A percentile compares a stretch with the other conserved stretches of the same genome.
These are phyloP conservation scores for Phoebastria nigripes DNA, from an alignment of 2,797 vertebrate genomes.

Conservation along the genomic window DNA sequence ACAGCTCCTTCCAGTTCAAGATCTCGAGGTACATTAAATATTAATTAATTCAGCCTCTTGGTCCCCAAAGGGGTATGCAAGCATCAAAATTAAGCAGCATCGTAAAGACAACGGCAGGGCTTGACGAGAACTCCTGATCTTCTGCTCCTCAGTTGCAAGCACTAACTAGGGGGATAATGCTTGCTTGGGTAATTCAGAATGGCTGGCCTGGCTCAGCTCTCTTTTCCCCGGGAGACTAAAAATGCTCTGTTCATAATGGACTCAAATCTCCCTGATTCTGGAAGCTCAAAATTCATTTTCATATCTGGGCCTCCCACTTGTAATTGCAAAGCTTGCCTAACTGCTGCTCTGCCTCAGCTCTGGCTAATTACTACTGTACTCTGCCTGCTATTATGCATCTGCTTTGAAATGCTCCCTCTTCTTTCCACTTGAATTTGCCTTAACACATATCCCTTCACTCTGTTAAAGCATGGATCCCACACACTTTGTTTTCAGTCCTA, in stretches of 20 bases:
- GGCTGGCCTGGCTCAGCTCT: conserved; percentile 25
- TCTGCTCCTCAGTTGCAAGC: not conserved
- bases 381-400: conserved; percentile 36
- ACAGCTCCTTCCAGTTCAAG: not conserved
- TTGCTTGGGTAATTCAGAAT: conserved; percentile 22
- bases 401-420: conserved; percentile 39
- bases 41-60: conserved; percentile 32
- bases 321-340: conserved; percentile 42
- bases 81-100: conserved; percentile 11
- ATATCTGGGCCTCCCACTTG: conserved; percentile 59
- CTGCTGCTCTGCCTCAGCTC: conserved; percentile 50
- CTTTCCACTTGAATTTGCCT: conserved; percentile 43
- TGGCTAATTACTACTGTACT: conserved; percentile 40
- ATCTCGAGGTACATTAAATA: conserved; percentile 10
- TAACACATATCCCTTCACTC: not conserved
- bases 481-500: not conserved
- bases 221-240: not conserved
- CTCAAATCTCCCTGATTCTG: conserved; percentile 46
- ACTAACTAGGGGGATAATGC: conserved; percentile 13
- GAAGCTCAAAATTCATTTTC: conserved; percentile 60
- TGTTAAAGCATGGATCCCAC: not conserved
- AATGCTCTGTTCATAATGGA: conserved; percentile 46
- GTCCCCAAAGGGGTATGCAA: not conserved
- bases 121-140: conserved; percentile 8
- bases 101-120: not conserved